phyloP scores from a whole-genome alignment of 1,140 invertebrate species.

The Camponotus floridanus region DNA sequence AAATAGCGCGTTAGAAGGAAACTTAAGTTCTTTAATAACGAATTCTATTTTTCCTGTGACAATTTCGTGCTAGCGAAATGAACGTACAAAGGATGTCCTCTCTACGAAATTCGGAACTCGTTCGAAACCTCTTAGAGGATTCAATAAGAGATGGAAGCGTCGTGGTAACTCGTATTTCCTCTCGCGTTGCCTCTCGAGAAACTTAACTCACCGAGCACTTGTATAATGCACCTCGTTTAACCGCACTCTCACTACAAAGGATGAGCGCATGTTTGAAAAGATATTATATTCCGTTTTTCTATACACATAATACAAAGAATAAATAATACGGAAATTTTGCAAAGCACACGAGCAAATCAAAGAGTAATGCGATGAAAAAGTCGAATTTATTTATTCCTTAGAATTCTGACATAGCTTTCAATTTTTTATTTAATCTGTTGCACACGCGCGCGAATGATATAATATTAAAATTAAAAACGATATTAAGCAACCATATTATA shows the following conservation, averaged over 20 bases:
- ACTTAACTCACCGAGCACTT: slow-evolving; percentile 15
- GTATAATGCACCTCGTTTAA: slow-evolving; percentile 45
- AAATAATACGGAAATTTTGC: slow-evolving; percentile 6
- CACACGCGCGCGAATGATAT: too few species aligned
- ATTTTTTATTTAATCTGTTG: not conserved
- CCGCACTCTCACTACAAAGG: not conserved
- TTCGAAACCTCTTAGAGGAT: slow-evolving; percentile 24
- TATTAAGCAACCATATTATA: too few species aligned
- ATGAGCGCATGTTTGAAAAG: not conserved
- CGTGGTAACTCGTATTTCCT: slow-evolving; percentile 26
- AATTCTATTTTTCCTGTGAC: slow-evolving; percentile 29
- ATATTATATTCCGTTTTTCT: slow-evolving; percentile 22
- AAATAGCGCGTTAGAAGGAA: not conserved
- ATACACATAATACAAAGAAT: not conserved
- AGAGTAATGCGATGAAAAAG: not conserved
- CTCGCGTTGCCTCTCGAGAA: slow-evolving; percentile 1
- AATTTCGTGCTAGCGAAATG: not conserved
- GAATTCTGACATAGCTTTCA: not conserved
- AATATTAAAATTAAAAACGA: too few species aligned
- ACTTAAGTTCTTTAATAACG: slow-evolving; percentile 13
- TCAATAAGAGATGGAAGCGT: slow-evolving; percentile 41
- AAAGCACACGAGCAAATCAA: not conserved
- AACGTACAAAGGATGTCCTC: not conserved
- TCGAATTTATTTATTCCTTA: not conserved
- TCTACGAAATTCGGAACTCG: slow-evolving; percentile 8